Conservation (phyloP, 2,797 vertebrate genomes). For the Taenioides sp. region DNA sequence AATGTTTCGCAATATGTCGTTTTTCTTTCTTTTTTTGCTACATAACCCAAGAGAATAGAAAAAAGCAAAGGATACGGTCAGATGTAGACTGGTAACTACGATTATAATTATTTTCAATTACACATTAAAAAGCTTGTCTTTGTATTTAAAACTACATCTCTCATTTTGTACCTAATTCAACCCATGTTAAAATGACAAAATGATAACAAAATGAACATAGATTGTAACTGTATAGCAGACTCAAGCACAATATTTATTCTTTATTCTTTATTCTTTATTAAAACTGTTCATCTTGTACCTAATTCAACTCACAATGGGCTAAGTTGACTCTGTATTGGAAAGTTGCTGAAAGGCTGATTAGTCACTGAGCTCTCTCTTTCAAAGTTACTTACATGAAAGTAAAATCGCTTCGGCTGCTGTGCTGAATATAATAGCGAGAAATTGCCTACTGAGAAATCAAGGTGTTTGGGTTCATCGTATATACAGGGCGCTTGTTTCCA, state of each 20-base stretch:
- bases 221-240: no score
- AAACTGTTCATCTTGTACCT: neutral
- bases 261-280: no score
- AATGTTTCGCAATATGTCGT: no score
- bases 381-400: slow-evolving; percentile 18
- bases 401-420: slow-evolving; percentile 28
- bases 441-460: slow-evolving; percentile 36
- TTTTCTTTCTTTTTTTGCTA: no score
- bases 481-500: slow-evolving; percentile 64
- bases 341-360: neutral
- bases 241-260: no score
- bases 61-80: no score
- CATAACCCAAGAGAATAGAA: no score
- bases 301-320: neutral
- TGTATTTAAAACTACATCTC: neutral
- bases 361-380: slow-evolving; percentile 1
- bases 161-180: no score
- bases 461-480: slow-evolving; percentile 58
- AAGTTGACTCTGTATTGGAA: neutral
- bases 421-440: slow-evolving; percentile 34
- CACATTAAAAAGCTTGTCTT: neutral
- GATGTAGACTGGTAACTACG: no score
- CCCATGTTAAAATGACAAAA: no score
- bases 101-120: neutral
- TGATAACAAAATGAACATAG: no score